Percentiles rank a stretch among this genome's conserved stretches.
Conservation (phyloP, 1,140 invertebrate genomes). For the Physella acuta region DNA sequence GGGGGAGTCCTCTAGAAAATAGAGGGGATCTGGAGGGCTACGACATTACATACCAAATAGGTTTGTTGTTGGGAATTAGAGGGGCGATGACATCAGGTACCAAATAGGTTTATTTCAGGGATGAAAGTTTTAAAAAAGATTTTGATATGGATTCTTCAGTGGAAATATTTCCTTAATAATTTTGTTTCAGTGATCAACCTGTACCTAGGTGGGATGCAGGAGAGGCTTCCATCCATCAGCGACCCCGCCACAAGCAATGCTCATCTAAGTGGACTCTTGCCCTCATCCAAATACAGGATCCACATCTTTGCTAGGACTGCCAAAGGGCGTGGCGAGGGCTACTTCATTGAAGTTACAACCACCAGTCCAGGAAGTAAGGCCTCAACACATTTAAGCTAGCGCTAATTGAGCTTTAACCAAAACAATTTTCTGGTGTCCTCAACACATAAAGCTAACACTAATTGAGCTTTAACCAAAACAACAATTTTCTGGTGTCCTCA, state of each 20-base stretch:
- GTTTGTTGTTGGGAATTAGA: constrained; percentile 65
- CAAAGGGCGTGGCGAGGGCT: constrained; percentile 74
- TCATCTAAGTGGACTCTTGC: constrained; percentile 82
- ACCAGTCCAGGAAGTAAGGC: constrained; percentile 42
- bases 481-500: too few species aligned
- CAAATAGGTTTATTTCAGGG: too few species aligned
- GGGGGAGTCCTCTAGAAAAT: constrained; percentile 86
- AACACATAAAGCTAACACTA: too few species aligned
- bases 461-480: too few species aligned
- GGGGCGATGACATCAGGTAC: too few species aligned
- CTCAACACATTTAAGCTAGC: too few species aligned
- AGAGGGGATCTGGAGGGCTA: constrained; percentile 92
- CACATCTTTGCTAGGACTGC: constrained; percentile 78
- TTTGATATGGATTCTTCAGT: too few species aligned
- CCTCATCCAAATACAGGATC: constrained; percentile 87
- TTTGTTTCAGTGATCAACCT: constrained; percentile 60
- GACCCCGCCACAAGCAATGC: constrained; percentile 75
- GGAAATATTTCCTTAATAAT: too few species aligned
- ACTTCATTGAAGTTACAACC: constrained; percentile 53
- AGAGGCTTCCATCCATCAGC: constrained; percentile 68
- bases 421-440: too few species aligned
- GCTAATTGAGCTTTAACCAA: too few species aligned
- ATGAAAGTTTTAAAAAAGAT: too few species aligned
- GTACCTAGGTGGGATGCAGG: constrained; percentile 71
- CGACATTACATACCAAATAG: constrained; percentile 83